Base-by-base conservation (phyloP, 2,797 vertebrate species). In the Gallinago nigripennis region DNA sequence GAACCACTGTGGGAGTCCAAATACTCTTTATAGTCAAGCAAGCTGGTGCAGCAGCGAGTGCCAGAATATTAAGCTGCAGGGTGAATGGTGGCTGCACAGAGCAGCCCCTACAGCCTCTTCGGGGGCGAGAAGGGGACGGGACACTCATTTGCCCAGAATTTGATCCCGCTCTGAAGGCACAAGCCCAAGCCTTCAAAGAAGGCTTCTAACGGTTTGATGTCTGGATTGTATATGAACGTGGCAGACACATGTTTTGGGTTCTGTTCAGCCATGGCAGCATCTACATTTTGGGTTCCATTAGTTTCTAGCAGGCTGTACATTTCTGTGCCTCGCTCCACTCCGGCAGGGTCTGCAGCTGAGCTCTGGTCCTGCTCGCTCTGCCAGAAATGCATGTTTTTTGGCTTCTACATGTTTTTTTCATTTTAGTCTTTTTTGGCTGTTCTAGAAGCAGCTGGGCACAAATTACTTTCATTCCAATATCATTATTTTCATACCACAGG, bases 1-100 rank as follows among this genome's bases (percentile, higher is more conserved):
- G 80, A 95, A 83, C 82, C 78, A 33, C 79, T 94, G 95, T 93
- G 71, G 45, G 79, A 92, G 72, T 35, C 86, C 88, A 83, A 88
- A 87, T 72, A 54, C 43, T 53, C 90, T 79, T 76, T 86, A 80
- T 54, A 86, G 91, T 48, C 80, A 61, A 24, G 72, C 75, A 73
- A 72, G 72, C 80, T 41, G 41, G 37, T 61, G 14, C 51, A 92
- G 91, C 54, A 65, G 66, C 3, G 27, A 78, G 71, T 24, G 86
- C 68, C 86, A 82, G 92, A 65, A 88, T 80, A 90, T 90, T 82
- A 73, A 94, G 56, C 51, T 80, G 56, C 33, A 4, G 48, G 48
- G 51, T 90, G 91, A 90, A 82, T 33, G 63, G 69, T 39, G 72
- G 14, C 76, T 76, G 69, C 58, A 37, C 37, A 82, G 39, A 71